These are phyloP conservation scores for Drosophila ercepeae DNA, from an alignment of 1,140 invertebrate species.

Conservation along the genomic window DNA sequence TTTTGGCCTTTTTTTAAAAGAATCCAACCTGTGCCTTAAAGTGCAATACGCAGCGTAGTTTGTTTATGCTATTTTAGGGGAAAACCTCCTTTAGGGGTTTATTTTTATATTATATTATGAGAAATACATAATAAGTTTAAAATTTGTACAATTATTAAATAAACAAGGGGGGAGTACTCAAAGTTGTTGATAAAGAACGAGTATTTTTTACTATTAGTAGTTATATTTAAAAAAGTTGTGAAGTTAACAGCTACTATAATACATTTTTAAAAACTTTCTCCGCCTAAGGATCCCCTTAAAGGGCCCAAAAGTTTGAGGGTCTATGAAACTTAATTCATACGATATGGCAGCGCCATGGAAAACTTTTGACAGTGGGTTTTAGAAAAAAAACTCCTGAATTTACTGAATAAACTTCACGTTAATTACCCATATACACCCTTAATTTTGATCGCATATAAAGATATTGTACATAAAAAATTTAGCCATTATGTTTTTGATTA, in stretches of 20 bases:
- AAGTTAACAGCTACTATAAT: too few relatives aligned
- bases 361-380: background rate
- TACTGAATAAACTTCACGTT: background rate
- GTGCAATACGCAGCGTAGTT: constrained; percentile 42
- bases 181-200: background rate
- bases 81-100: background rate
- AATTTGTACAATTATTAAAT: background rate
- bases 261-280: too few relatives aligned
- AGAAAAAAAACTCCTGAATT: too few relatives aligned
- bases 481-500: constrained; percentile 21
- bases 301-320: too few relatives aligned
- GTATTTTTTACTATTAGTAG: background rate
- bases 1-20: background rate
- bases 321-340: background rate
- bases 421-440: background rate
- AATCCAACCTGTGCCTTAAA: constrained; percentile 35
- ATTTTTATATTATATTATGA: background rate
- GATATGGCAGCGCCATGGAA: background rate
- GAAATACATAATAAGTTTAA: background rate
- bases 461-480: background rate
- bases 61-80: constrained; percentile 6
- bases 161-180: background rate
- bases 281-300: too few relatives aligned
- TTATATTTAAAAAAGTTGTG: background rate
- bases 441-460: background rate